Percentiles rank a stretch among this genome's conserved stretches.
These are phyloP conservation scores for Gnathonemus echidnorhynchus DNA, from an alignment of 2,113 vertebrate genomes.

Conservation along the genomic window DNA sequence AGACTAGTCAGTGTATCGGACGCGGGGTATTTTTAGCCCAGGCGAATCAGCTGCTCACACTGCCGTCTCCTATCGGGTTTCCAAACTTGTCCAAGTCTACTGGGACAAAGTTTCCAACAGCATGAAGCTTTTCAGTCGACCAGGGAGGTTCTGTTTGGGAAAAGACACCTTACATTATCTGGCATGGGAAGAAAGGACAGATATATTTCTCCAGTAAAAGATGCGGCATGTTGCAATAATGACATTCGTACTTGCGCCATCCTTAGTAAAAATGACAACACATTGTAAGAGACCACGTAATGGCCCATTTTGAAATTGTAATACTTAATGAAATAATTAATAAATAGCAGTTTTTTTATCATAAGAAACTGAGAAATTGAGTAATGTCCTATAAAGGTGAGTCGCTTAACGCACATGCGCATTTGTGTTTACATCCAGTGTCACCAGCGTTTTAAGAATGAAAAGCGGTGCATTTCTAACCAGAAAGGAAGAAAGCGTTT, in stretches of 20 bases:
- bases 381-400: not conserved
- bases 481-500: not conserved
- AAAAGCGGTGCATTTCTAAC: not conserved
- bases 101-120: slow-evolving; percentile 16
- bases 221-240: not conserved
- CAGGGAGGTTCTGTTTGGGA: not conserved
- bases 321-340: not conserved
- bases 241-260: not conserved
- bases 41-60: slow-evolving; percentile 69
- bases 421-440: not conserved
- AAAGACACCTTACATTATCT: not conserved
- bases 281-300: not conserved
- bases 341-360: not conserved
- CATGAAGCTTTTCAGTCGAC: not conserved
- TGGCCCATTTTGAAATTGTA: not conserved
- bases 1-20: slow-evolving; percentile 38
- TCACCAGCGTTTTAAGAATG: not conserved
- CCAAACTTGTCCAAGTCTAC: slow-evolving; percentile 45
- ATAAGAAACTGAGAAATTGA: not conserved
- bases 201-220: not conserved
- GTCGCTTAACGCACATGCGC: not conserved
- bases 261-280: not conserved
- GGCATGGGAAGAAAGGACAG: not conserved
- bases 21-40: slow-evolving; percentile 86
- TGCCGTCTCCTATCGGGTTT: slow-evolving; percentile 77